phyloP scores from a whole-genome alignment of 2,888 invertebrate species.

The Geophilus truncorum region DNA sequence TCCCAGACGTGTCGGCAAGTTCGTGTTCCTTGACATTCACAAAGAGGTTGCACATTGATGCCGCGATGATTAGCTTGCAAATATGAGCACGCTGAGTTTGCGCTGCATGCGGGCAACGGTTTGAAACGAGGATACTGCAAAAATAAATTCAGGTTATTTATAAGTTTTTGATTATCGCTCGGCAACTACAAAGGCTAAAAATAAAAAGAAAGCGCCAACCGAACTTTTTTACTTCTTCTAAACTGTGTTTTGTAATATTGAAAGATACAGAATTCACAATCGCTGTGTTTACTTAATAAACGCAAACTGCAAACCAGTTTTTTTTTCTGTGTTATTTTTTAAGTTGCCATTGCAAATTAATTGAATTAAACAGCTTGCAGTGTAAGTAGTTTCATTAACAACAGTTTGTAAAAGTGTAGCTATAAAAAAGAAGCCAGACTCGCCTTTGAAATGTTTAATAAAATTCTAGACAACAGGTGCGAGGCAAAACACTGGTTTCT shows the following conservation, averaged over 20 bases:
- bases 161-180: background rate
- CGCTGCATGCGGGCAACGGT: conserved; percentile 40
- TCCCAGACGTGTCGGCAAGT: conserved; percentile 44
- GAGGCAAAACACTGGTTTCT: background rate
- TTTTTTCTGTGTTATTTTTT: no score
- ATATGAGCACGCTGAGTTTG: conserved; percentile 43
- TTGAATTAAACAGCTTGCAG: background rate
- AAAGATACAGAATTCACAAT: no score
- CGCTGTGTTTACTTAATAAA: no score
- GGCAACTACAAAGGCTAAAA: background rate
- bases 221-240: no score
- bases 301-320: no score
- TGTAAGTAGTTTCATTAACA: background rate
- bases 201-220: background rate
- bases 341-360: background rate
- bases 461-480: background rate
- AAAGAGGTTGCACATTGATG: conserved; percentile 42
- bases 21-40: conserved; percentile 40
- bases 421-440: background rate
- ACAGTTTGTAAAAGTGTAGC: conserved; percentile 2
- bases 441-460: background rate
- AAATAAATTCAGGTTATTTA: background rate
- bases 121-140: background rate
- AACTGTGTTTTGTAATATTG: no score
- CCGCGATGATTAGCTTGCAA: conserved; percentile 44